Evolutionary conservation across 2,113 vertebrate species (phyloP).

Genomic region (Mesocricetus auratus): DNA sequence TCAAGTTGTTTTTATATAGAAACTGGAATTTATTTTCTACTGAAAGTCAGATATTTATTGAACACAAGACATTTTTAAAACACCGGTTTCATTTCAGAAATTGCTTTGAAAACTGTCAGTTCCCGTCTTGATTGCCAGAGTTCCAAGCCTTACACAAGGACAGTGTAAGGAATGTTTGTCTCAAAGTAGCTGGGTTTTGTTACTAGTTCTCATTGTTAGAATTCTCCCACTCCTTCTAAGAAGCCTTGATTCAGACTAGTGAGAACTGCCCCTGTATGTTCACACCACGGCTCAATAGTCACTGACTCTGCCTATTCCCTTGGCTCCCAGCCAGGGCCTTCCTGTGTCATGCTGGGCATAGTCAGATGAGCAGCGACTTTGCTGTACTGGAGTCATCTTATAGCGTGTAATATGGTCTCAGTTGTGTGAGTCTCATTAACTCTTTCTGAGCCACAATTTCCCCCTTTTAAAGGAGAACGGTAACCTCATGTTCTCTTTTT

Average conservation of each 20-base stretch:
- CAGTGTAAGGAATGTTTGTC: background rate
- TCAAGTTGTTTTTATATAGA: slow-evolving; percentile 90
- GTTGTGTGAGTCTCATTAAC: background rate
- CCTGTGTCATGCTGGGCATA: too few species aligned
- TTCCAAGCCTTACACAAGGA: background rate
- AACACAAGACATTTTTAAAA: slow-evolving; percentile 79
- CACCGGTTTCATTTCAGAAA: slow-evolving; percentile 70
- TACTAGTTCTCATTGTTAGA: background rate
- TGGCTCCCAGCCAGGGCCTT: background rate
- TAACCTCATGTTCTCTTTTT: background rate
- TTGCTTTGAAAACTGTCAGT: slow-evolving; percentile 55
- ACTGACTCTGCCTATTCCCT: background rate
- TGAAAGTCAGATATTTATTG: slow-evolving; percentile 82
- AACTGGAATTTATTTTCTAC: slow-evolving; percentile 85
- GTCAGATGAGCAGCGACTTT: background rate
- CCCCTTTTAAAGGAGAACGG: background rate
- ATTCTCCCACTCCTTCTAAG: background rate
- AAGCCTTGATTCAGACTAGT: background rate
- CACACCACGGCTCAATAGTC: background rate
- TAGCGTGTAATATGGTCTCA: background rate
- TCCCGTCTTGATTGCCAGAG: slow-evolving; percentile 11
- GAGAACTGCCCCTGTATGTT: background rate
- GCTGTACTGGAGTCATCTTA: background rate
- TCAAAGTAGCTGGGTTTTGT: background rate
- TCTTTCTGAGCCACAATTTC: background rate